Evolutionary conservation across 2,797 vertebrate genomes (phyloP).

Genomic region (Siniperca scherzeri): DNA sequence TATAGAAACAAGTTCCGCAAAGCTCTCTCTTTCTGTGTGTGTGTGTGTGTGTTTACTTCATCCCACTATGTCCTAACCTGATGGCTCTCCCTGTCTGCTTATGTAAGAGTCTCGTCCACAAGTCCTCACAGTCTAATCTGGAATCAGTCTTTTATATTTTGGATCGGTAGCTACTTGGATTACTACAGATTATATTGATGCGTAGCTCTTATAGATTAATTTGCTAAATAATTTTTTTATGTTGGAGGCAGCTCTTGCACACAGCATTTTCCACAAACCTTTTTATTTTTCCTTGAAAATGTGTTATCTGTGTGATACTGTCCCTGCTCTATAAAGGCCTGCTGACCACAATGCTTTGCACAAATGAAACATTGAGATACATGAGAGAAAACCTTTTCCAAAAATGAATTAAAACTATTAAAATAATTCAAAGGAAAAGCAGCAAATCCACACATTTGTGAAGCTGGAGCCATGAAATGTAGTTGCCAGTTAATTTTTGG

Average conservation of each 20-base stretch:
- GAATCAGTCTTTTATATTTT: slow-evolving; percentile 16
- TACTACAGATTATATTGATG: background rate
- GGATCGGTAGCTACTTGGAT: background rate
- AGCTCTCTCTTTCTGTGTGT: slow-evolving; percentile 30
- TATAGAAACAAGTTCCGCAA: slow-evolving; percentile 67
- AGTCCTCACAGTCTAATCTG: slow-evolving; percentile 24
- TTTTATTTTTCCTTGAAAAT: background rate
- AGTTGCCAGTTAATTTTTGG: no score
- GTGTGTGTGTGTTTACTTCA: slow-evolving; percentile 26
- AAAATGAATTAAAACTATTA: no score
- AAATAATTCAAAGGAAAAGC: no score
- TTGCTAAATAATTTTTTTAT: slow-evolving; percentile 21
- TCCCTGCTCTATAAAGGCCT: background rate
- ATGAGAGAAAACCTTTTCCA: background rate
- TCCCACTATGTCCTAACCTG: slow-evolving; percentile 55
- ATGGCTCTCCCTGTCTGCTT: slow-evolving; percentile 38
- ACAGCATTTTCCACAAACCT: background rate
- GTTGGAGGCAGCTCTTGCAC: background rate
- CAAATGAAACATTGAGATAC: background rate
- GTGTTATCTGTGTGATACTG: background rate
- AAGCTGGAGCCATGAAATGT: no score
- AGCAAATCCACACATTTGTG: no score
- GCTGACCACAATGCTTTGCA: background rate
- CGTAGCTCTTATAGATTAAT: slow-evolving; percentile 8
- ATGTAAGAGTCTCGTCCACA: slow-evolving; percentile 56